Evolutionary conservation across 2,888 invertebrate species (phyloP), one percentile per base, ranked within the genome.

Genomic region (Gari tellinella): DNA sequence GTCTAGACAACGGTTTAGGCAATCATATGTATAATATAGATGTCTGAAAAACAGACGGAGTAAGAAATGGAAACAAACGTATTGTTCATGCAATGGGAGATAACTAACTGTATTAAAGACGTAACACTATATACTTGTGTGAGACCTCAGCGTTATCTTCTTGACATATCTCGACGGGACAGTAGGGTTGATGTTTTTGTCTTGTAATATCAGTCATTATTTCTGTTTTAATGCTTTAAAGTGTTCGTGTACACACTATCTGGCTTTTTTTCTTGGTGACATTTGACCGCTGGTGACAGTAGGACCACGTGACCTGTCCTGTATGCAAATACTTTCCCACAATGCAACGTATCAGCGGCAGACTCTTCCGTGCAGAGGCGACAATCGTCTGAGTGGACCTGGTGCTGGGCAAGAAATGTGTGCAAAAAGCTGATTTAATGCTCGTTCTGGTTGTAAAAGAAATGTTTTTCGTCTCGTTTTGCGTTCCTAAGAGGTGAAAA

Each of bases 321-420:
- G 31, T 31, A 31, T 31, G 31, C 31, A 31, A 31, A 31, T 31
- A 31, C 4, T 31, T 31, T 31, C 31, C 31, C 31, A 31, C 31
- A 31, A 31, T 31, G 31, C 31, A 31, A 10, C 31, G 31, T 10
- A 31, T 31, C 31, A 7, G 31, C 31, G 17, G 17, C 43, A 31
- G 17, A 57, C 57, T 57, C 57, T 57, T 45, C 57, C 48, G 57
- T 51, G 48, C 48, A 31, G 26, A 58, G 73, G 67, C 63, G 73
- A 67, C 73, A 60, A 48, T 45, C 63, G 63, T 73, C 73, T 73
- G 64, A 62, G 73, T 57, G 63, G 41, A 67, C n/a, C n/a, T 26
- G 49, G 73, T 72, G 61, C 72, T 48, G 48, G 21, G 23, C 48
- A 48, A n/a, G 48, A 48, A 48, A 48, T 21, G 48, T 48, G 48